Evolutionary conservation across 2,113 vertebrate genomes (phyloP), one percentile per base, ranked within the genome.

Genomic region (Macaca nemestrina): DNA sequence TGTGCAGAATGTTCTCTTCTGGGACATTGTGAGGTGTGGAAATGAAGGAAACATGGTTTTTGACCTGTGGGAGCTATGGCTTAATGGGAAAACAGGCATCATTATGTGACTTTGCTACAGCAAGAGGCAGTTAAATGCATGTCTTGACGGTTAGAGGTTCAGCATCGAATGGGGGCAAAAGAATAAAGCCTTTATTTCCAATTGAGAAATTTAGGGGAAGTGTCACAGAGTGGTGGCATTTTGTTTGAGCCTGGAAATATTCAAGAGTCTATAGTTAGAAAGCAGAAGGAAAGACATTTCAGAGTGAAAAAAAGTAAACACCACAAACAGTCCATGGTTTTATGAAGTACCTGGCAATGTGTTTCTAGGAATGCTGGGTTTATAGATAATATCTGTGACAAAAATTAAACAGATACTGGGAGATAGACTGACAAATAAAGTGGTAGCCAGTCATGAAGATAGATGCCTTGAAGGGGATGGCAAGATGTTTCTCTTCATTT

Each of bases 131-230:
- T 38, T 32, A n/a, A 25, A 6, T 0, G 30, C 16, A 8, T 4
- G 0, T 38, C 14, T 40, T 2, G 9, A 59, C 11, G 3, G 55
- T 8, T 35, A n/a, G 12, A 16, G 40, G 81, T 38, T 57, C 14
- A 8, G 4, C 0, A 8, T 0, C 2, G 0, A 5, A 13, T 1
- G 2, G 25, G 16, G 8, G 22, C 75, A 0, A 1, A 32, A 38
- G 50, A 93, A 72, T 52, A 43, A 43, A 45, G 30, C 8, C 67
- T 81, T 86, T 43, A 14, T 59, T 75, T 68, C 48, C 40, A n/a
- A 0, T 3, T 27, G 55, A 38, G 40, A 90, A 64, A 13, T 22
- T 45, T 13, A 35, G 23, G 64, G 38, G 17, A 35, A 4, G 67
- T 13, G 43, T 27, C 67, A 8, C 48, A 22, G 38, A 22, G 67